Evolutionary conservation across 1,140 invertebrate genomes (phyloP).

Genomic region (Drosophila grimshawi): DNA sequence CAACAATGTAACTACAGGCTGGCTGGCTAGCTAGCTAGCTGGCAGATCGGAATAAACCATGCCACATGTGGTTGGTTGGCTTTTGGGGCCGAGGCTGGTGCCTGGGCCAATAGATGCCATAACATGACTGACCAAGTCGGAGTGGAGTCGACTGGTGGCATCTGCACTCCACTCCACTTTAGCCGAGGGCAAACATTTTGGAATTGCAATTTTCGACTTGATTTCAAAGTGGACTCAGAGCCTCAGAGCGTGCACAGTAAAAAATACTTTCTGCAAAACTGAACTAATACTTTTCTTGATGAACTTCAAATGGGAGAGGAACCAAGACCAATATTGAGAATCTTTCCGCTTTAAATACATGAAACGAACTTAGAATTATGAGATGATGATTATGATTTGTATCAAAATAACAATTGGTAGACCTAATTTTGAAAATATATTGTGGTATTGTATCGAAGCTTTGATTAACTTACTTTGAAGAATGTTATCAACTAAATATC

Average conservation of each 20-base stretch:
- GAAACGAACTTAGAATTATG: too few species aligned
- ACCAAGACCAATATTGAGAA: too few species aligned
- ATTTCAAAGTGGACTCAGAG: conserved; percentile 63
- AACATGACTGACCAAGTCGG: conserved; percentile 60
- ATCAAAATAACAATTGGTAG: too few species aligned
- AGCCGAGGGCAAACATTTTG: conserved; percentile 81
- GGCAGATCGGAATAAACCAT: conserved; percentile 28
- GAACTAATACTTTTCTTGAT: too few species aligned
- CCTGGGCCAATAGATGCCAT: conserved; percentile 67
- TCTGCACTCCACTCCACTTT: conserved; percentile 59
- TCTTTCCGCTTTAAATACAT: too few species aligned
- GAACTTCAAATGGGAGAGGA: too few species aligned
- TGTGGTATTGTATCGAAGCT: too few species aligned
- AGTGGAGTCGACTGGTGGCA: conserved; percentile 30
- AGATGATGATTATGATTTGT: too few species aligned
- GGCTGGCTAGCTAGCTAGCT: conserved; percentile 25
- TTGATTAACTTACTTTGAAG: too few species aligned
- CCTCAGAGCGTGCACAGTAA: background rate
- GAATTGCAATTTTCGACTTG: conserved; percentile 83
- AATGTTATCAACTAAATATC: background rate
- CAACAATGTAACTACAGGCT: conserved; percentile 54
- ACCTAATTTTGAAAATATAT: too few species aligned
- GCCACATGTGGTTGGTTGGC: conserved; percentile 60
- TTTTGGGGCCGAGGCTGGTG: background rate
- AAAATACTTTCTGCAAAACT: background rate